Evolutionary conservation across 2,888 invertebrate genomes (phyloP).

Genomic region (Sphinx pinastri): DNA sequence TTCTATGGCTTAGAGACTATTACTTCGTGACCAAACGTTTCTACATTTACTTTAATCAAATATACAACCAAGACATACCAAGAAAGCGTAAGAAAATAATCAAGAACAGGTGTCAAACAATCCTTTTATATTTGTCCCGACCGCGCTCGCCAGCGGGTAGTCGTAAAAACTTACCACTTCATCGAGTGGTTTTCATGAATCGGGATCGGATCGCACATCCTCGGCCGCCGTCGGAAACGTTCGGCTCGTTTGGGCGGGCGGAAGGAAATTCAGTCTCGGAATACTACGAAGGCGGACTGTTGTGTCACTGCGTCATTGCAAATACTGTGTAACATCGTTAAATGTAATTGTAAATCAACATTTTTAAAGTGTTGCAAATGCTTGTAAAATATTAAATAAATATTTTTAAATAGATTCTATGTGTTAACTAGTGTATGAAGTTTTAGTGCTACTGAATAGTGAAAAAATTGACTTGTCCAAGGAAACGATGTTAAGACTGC

Average conservation of each 20-base stretch:
- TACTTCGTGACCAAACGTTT: too few species aligned
- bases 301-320: slow-evolving; percentile 45
- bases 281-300: slow-evolving; percentile 49
- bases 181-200: slow-evolving; percentile 78
- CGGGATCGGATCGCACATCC: slow-evolving; percentile 53
- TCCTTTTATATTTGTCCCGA: slow-evolving; percentile 72
- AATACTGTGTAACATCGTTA: slow-evolving; percentile 66
- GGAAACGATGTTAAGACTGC: slow-evolving; percentile 66
- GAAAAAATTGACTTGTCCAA: slow-evolving; percentile 64
- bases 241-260: slow-evolving; percentile 70
- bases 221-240: slow-evolving; percentile 53
- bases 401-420: slow-evolving; percentile 37
- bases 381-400: slow-evolving; percentile 22
- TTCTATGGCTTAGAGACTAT: too few species aligned
- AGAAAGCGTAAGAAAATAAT: slow-evolving; percentile 54
- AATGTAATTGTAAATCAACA: slow-evolving; percentile 52
- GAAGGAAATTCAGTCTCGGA: slow-evolving; percentile 65
- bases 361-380: slow-evolving; percentile 37
- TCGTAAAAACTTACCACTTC: slow-evolving; percentile 83
- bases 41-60: background rate
- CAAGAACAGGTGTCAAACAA: slow-evolving; percentile 72
- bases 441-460: slow-evolving; percentile 68
- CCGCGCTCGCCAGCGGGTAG: slow-evolving; percentile 70
- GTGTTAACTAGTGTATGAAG: slow-evolving; percentile 53
- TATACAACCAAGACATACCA: background rate